Evolutionary conservation across 53 echinoderm and acorn worm species (phyloP).

Genomic region (Crossaster papposus): DNA sequence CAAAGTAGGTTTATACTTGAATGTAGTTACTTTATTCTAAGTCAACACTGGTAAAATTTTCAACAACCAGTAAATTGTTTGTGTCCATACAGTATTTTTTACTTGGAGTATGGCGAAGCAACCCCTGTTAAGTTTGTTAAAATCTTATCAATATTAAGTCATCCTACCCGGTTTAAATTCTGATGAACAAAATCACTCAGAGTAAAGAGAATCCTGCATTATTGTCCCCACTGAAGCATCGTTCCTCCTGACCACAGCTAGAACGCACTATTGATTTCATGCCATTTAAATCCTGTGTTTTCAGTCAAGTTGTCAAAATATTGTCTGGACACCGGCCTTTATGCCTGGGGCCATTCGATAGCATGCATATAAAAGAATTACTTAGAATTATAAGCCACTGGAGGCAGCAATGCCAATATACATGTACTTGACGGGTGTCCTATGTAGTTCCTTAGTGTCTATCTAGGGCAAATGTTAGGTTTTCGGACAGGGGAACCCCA

Average conservation of each 20-base stretch:
- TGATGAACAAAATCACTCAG: neutral
- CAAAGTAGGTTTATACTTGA: too few relatives aligned
- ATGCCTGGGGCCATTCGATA: neutral
- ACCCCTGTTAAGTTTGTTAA: too few relatives aligned
- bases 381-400: neutral
- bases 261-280: slow-evolving; percentile 42
- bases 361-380: neutral
- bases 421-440: slow-evolving; percentile 15
- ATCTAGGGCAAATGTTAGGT: neutral
- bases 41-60: too few relatives aligned
- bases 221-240: neutral
- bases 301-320: slow-evolving; percentile 49
- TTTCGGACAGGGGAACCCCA: neutral
- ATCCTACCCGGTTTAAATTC: too few relatives aligned
- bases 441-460: neutral
- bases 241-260: neutral
- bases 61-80: too few relatives aligned
- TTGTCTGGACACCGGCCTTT: slow-evolving; percentile 1
- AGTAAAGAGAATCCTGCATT: neutral
- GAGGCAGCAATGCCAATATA: slow-evolving; percentile 15
- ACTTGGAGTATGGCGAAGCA: too few relatives aligned
- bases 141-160: too few relatives aligned
- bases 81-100: too few relatives aligned
- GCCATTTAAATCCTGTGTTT: slow-evolving; percentile 30
- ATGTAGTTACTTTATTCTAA: too few relatives aligned